These are phyloP conservation scores for Sitobion miscanthi DNA, from an alignment of 1,140 invertebrate species.

Conservation along the genomic window DNA sequence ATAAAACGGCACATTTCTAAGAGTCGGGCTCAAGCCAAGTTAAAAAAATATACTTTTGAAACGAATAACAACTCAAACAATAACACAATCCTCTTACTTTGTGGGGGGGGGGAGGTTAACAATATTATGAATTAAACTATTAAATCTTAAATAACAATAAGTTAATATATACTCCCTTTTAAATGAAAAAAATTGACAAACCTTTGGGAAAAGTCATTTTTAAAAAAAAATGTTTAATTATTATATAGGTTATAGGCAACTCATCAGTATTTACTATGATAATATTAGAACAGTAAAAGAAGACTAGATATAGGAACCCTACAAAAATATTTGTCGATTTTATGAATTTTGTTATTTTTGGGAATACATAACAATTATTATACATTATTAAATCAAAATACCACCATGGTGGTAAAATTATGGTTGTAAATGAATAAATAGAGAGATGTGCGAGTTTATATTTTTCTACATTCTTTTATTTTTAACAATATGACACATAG, in stretches of 20 bases:
- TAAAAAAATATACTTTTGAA: conserved; percentile 49
- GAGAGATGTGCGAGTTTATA: background rate
- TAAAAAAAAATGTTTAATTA: background rate
- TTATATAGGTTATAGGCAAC: background rate
- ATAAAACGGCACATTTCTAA: conserved; percentile 3
- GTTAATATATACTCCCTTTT: background rate
- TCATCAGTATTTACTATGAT: conserved; percentile 10
- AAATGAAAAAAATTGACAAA: background rate
- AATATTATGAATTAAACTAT: conserved; percentile 41
- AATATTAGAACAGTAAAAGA: conserved; percentile 34
- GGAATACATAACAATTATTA: background rate
- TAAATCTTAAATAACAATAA: conserved; percentile 43
- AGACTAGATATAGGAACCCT: conserved; percentile 41
- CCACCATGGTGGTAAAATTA: background rate
- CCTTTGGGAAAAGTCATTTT: background rate
- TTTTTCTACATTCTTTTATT: background rate
- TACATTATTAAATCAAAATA: background rate
- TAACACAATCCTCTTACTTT: conserved; percentile 21
- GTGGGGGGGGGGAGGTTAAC: background rate
- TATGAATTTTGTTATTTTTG: background rate
- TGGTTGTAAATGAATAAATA: background rate
- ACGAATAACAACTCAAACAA: conserved; percentile 39
- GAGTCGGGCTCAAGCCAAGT: background rate
- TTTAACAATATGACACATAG: background rate
- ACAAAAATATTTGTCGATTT: conserved; percentile 5